These are phyloP conservation scores for Ecdyonurus torrentis DNA, from an alignment of 2,888 invertebrate genomes.

Conservation along the genomic window DNA sequence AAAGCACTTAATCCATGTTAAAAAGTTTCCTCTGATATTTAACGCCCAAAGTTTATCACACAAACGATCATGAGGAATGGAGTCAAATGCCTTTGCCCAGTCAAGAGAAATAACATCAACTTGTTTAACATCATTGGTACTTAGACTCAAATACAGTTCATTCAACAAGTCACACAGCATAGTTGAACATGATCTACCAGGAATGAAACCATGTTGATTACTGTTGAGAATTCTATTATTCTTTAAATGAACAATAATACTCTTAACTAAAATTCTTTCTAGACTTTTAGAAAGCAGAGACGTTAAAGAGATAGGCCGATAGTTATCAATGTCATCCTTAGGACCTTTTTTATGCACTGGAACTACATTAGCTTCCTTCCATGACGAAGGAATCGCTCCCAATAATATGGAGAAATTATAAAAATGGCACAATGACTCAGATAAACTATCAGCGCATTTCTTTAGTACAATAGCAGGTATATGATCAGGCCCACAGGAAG, in stretches of 20 bases:
- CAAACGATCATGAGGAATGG: background rate
- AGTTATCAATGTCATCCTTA: constrained; percentile 2
- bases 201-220: background rate
- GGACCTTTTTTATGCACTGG: constrained; percentile 4
- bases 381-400: background rate
- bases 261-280: too few relatives aligned
- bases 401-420: constrained; percentile 2
- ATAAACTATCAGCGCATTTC: background rate
- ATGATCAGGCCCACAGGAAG: background rate
- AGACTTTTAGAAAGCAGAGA: too few relatives aligned
- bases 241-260: too few relatives aligned
- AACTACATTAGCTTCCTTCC: constrained; percentile 3
- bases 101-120: background rate
- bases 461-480: background rate
- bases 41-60: background rate
- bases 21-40: background rate
- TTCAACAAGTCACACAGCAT: background rate
- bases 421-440: background rate
- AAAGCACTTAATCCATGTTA: background rate
- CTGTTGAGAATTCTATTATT: background rate
- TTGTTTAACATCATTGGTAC: background rate
- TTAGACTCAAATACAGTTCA: background rate
- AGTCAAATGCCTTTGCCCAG: background rate
- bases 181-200: background rate
- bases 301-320: constrained; percentile 5